A percentile compares a stretch with the other conserved stretches of the same genome.
Conservation (phyloP, 92 coral and sea anemone genomes). For the Epizoanthus rinbou region DNA sequence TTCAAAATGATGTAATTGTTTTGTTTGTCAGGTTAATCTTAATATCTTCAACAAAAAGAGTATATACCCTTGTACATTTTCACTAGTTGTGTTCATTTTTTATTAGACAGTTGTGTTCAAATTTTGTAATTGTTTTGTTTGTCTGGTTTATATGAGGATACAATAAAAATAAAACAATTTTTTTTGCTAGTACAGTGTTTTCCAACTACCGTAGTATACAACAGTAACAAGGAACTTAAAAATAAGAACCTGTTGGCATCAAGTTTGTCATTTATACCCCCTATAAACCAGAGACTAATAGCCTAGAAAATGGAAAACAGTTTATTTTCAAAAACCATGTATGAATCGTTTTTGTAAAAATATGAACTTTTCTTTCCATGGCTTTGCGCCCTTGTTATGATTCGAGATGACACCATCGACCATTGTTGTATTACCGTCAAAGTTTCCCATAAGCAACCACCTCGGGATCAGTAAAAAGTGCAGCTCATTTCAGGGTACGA, state of each 20-base stretch:
- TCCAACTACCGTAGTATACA: not conserved
- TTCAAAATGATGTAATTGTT: slow-evolving; percentile 5
- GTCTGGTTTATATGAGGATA: not conserved
- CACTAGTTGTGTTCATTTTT: not conserved
- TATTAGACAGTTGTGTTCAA: not conserved
- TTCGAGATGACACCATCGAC: slow-evolving; percentile 15
- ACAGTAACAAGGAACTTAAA: slow-evolving; percentile 11
- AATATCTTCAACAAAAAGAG: not conserved
- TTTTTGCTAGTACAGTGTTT: not conserved
- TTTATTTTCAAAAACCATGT: slow-evolving; percentile 10
- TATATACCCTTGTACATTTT: not conserved
- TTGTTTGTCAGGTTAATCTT: not conserved
- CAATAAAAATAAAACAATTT: not conserved
- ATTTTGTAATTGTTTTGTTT: slow-evolving; percentile 5
- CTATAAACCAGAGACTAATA: not conserved
- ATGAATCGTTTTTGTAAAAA: slow-evolving; percentile 7
- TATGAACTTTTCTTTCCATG: slow-evolving; percentile 14
- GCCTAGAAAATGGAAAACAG: slow-evolving; percentile 9
- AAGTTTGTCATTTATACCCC: not conserved
- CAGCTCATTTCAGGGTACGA: not conserved
- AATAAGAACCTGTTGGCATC: not conserved
- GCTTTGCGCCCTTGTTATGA: slow-evolving; percentile 12
- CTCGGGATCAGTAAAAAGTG: slow-evolving; percentile 18
- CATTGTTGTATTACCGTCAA: slow-evolving; percentile 18
- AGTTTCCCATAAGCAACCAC: slow-evolving; percentile 21